Conservation (phyloP, 2,113 vertebrate species). For the Illadopsis cleaveri region DNA sequence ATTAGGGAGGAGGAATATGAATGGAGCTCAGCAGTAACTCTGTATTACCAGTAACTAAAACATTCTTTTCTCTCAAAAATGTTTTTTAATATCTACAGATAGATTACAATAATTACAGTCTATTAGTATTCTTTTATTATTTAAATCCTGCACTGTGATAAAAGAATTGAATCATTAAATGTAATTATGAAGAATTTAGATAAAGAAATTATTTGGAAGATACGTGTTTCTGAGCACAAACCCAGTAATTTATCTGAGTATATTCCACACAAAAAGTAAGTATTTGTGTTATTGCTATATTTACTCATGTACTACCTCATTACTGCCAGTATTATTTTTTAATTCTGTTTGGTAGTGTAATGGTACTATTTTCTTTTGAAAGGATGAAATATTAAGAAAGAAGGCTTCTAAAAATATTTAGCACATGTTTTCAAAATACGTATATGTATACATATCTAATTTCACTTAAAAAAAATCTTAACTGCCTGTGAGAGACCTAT, state of each 20-base stretch:
- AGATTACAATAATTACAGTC: slow-evolving; percentile 44
- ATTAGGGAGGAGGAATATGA: slow-evolving; percentile 40
- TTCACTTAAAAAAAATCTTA: background rate
- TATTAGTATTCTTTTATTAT: slow-evolving; percentile 46
- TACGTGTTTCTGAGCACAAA: background rate
- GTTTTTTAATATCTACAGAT: slow-evolving; percentile 24
- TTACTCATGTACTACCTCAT: background rate
- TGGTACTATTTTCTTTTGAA: background rate
- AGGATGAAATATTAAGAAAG: background rate
- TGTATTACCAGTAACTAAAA: background rate
- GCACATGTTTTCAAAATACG: background rate
- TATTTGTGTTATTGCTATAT: background rate
- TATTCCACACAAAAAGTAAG: background rate
- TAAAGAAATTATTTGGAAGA: slow-evolving; percentile 23
- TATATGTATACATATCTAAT: background rate
- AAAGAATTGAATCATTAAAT: slow-evolving; percentile 41
- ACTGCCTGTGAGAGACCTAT: background rate
- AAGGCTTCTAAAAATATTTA: background rate
- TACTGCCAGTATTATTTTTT: background rate
- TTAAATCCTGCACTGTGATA: slow-evolving; percentile 26
- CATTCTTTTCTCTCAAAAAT: background rate
- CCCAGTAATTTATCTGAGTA: background rate
- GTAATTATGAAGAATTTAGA: slow-evolving; percentile 49
- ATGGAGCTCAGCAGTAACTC: background rate
- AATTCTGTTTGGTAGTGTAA: background rate